Percentiles rank a stretch among this genome's conserved stretches.
Evolutionary conservation across 2,113 vertebrate genomes (phyloP).

Genomic region (Lophochroa leadbeateri): DNA sequence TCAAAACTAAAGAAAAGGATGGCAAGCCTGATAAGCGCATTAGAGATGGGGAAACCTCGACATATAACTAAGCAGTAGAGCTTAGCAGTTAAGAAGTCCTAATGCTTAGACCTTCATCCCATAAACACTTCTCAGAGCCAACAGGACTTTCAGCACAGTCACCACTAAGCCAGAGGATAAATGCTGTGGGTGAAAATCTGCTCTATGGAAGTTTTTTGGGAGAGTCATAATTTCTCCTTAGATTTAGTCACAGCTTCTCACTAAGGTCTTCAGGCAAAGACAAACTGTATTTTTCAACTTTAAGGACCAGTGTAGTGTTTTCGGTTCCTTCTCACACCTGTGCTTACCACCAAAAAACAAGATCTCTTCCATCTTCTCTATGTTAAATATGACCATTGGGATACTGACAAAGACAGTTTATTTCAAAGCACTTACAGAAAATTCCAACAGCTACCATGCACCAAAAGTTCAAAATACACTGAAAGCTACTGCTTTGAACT

Average conservation of each 20-base stretch:
- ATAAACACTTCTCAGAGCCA: background rate
- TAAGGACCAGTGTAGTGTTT: background rate
- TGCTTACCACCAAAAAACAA: background rate
- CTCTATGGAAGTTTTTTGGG: background rate
- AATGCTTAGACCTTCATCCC: constrained; percentile 17
- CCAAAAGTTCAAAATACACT: background rate
- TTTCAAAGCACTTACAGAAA: constrained; percentile 14
- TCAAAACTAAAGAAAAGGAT: background rate
- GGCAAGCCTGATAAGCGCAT: background rate
- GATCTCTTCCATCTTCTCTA: background rate
- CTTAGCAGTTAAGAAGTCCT: constrained; percentile 24
- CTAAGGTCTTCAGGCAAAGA: background rate
- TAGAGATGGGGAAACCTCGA: background rate
- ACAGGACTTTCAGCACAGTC: background rate
- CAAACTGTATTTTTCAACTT: background rate
- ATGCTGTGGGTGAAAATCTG: background rate
- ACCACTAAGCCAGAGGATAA: background rate
- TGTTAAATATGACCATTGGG: background rate
- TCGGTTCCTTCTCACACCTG: background rate
- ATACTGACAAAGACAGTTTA: background rate
- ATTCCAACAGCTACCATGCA: background rate
- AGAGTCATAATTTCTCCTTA: background rate
- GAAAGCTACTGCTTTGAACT: background rate
- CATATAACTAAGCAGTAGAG: background rate
- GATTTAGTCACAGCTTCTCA: background rate